Base-by-base conservation (phyloP, 2,888 invertebrate genomes). In the Orthosia gracilis region DNA sequence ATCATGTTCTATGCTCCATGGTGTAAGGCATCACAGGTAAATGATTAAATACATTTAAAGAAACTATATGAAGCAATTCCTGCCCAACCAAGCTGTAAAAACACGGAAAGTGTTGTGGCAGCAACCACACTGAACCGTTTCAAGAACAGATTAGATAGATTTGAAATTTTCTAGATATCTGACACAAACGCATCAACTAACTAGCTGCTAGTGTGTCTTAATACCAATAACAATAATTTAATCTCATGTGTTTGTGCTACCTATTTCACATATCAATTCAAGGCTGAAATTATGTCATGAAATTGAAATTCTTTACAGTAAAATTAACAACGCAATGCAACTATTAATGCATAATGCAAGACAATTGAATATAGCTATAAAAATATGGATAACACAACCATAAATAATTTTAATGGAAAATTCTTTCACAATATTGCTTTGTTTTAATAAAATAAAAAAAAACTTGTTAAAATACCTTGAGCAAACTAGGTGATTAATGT, bases 1-100 rank as follows among this genome's bases (percentile, higher is more conserved):
- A 97, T 99, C 7, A 98, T 99, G 95, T 99, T 99, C 93, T 99
- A 98, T 94, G 98, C 98, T 0, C 99, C 99, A 0, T 99, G 99
- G 99, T 99, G 99, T 93, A 97, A 98, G 73, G 98, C 98, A 88
- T 99, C 99, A 88, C 98, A 98, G 97, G 98, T 98, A 94, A 65
- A 87, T 31, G 11, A 57, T 9, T 49, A 50, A 67, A 26, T 4
- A 61, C 17, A 31, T 54, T 59, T 40, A 40, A 40, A 40, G 40
- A 40, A 40, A 1, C 9, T n/a, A 9, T 40, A 9, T 40, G 9
- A 9, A 40, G 40, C 40, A 40, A 40, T 40, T 4, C 40, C 40
- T 40, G 40, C 40, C 40, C 1, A 40, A 40, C 40, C 1, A 0
- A 40, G 9, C 40, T 9, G 40, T 40, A 40, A n/a, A n/a, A n/a